Percentiles rank a stretch among this genome's conserved stretches.
phyloP scores from a whole-genome alignment of 2,888 invertebrate genomes.

The Keiferia lycopersicella region DNA sequence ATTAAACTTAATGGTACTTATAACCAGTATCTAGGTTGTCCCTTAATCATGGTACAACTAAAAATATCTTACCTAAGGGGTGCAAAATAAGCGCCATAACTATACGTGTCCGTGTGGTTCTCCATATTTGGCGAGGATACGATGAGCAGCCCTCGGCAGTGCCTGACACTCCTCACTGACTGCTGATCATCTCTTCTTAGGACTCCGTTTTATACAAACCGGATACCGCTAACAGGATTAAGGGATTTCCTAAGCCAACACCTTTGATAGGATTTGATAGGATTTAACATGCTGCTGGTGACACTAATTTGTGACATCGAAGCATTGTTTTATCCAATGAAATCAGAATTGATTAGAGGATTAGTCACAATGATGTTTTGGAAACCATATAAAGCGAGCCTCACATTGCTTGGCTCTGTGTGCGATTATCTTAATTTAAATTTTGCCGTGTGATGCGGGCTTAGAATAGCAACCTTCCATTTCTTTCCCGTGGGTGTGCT shows the following conservation, averaged over 20 bases:
- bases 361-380: slow-evolving; percentile 17
- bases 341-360: slow-evolving; percentile 32
- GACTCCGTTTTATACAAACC: slow-evolving; percentile 62
- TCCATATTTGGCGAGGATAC: slow-evolving; percentile 55
- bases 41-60: too few species aligned
- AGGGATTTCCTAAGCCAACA: slow-evolving; percentile 64
- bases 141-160: slow-evolving; percentile 77
- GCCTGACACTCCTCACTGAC: slow-evolving; percentile 73
- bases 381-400: too few species aligned
- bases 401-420: too few species aligned
- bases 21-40: too few species aligned
- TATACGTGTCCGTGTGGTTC: slow-evolving; percentile 58
- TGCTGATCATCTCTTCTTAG: slow-evolving; percentile 47
- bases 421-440: too few species aligned
- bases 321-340: slow-evolving; percentile 37
- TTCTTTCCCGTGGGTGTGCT: too few species aligned
- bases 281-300: slow-evolving; percentile 53
- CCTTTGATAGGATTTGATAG: slow-evolving; percentile 72
- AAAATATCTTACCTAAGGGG: slow-evolving; percentile 69
- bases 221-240: slow-evolving; percentile 62
- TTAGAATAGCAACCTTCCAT: too few species aligned
- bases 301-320: slow-evolving; percentile 62
- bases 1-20: too few species aligned
- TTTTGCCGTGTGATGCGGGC: too few species aligned
- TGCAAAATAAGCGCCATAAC: slow-evolving; percentile 66